phyloP scores from a whole-genome alignment of 2,797 vertebrate species.

The Sebastes alutus region DNA sequence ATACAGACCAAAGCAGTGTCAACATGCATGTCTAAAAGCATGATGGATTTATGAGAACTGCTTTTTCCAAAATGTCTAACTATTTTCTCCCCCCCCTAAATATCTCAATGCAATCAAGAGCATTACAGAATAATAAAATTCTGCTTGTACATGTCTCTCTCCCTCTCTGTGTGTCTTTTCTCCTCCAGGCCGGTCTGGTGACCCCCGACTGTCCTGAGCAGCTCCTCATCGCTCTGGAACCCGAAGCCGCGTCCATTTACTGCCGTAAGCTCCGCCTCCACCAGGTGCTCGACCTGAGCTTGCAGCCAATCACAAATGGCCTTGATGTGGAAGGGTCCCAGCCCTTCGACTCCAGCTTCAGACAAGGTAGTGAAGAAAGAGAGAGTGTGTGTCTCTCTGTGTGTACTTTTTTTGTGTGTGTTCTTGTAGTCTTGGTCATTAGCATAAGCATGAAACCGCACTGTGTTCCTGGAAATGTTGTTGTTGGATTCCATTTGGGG shows the following conservation, averaged over 20 bases:
- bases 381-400: not conserved
- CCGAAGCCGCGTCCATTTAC: constrained; percentile 95
- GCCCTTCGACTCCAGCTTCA: constrained; percentile 90
- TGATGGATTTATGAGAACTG: not conserved
- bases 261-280: constrained; percentile 94
- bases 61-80: not conserved
- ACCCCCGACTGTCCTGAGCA: constrained; percentile 88
- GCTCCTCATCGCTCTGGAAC: constrained; percentile 94
- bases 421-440: constrained; percentile 35
- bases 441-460: constrained; percentile 66
- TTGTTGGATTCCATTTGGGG: constrained; percentile 50
- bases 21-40: not conserved
- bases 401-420: not conserved
- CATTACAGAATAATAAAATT: not conserved
- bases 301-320: constrained; percentile 78
- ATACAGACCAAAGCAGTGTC: not conserved
- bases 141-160: not conserved
- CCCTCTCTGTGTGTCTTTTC: not conserved
- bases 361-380: constrained; percentile 82
- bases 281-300: constrained; percentile 92
- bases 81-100: not conserved
- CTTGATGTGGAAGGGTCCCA: constrained; percentile 76
- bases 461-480: constrained; percentile 64
- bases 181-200: constrained; percentile 87
- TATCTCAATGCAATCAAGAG: not conserved